A percentile compares a stretch with the other conserved stretches of the same genome.
These are phyloP conservation scores for Blomia tropicalis DNA, from an alignment of 2,888 invertebrate genomes.

Conservation along the genomic window DNA sequence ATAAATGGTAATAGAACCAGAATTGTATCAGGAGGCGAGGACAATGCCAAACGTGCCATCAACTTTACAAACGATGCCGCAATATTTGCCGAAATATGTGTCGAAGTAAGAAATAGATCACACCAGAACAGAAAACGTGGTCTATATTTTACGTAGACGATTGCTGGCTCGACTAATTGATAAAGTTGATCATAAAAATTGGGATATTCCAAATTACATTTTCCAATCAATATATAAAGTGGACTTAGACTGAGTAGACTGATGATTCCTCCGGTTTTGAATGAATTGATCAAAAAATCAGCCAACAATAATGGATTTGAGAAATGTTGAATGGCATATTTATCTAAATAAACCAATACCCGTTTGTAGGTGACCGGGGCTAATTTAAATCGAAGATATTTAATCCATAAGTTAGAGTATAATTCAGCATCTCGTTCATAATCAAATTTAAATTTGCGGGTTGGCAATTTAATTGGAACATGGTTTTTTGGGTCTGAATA, in stretches of 20 bases:
- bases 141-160: slow-evolving; percentile 77
- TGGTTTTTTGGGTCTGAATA: background rate
- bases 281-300: slow-evolving; percentile 76
- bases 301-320: slow-evolving; percentile 65
- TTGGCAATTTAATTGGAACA: background rate
- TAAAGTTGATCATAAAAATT: slow-evolving; percentile 89
- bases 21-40: slow-evolving; percentile 64
- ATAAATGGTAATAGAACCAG: slow-evolving; percentile 61
- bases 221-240: slow-evolving; percentile 68
- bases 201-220: slow-evolving; percentile 84
- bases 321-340: slow-evolving; percentile 61
- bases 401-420: slow-evolving; percentile 33
- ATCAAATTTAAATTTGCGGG: slow-evolving; percentile 7
- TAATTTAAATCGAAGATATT: slow-evolving; percentile 37
- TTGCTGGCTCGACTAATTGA: slow-evolving; percentile 73
- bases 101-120: slow-evolving; percentile 78
- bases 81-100: slow-evolving; percentile 75
- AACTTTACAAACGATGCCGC: slow-evolving; percentile 87
- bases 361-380: slow-evolving; percentile 52
- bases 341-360: slow-evolving; percentile 60
- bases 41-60: slow-evolving; percentile 60
- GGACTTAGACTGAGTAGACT: slow-evolving; percentile 80
- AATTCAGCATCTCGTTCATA: slow-evolving; percentile 23
- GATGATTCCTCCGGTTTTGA: slow-evolving; percentile 68
- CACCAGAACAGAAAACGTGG: slow-evolving; percentile 69